Conservation (phyloP, 2,113 vertebrate species). For the Mormoops blainvillei region DNA sequence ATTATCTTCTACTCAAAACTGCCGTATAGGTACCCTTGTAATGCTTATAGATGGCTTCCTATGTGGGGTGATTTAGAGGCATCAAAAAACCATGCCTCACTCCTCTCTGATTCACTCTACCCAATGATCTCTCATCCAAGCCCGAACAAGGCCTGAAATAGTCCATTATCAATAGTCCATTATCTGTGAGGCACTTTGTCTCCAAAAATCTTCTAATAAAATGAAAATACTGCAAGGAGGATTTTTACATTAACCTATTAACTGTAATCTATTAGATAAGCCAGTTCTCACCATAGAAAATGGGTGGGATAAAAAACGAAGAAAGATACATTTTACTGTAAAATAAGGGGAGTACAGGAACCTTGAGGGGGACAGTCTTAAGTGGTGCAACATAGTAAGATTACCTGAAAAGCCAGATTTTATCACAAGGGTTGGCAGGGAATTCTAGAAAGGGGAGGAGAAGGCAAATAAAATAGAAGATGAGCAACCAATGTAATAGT, state of each 20-base stretch:
- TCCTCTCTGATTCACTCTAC: neutral
- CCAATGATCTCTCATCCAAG: neutral
- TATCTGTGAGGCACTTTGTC: neutral
- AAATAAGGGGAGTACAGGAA: neutral
- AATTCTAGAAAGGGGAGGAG: neutral
- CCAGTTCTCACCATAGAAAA: neutral
- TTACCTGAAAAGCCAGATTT: neutral
- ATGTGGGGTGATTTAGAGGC: neutral
- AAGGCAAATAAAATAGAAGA: neutral
- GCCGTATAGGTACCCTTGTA: neutral
- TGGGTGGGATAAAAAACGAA: neutral
- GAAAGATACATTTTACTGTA: neutral
- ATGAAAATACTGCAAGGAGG: neutral
- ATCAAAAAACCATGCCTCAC: neutral
- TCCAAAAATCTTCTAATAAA: neutral
- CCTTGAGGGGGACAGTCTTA: neutral
- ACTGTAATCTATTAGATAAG: neutral
- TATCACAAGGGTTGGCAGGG: neutral
- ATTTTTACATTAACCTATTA: neutral
- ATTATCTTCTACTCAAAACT: conserved; percentile 9
- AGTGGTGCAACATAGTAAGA: neutral
- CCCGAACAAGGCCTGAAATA: neutral
- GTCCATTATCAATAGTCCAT: neutral
- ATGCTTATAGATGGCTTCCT: neutral
- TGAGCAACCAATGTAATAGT: neutral